Evolutionary conservation across 2,797 vertebrate species (phyloP).

Genomic region (Takifugu ocellatus): DNA sequence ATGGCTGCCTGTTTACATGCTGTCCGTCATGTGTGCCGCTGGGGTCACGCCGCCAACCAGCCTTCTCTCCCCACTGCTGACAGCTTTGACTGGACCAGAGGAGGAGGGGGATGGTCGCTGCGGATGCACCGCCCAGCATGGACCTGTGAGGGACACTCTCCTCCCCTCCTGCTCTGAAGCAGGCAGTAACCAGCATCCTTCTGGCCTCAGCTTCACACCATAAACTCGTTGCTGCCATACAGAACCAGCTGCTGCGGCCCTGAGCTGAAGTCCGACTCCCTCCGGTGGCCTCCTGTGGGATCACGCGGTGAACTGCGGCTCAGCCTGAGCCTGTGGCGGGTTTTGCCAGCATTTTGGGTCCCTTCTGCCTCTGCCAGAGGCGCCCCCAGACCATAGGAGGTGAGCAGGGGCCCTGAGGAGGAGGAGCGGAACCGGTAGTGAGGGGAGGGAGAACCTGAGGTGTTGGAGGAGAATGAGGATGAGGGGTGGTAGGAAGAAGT

Average conservation of each 20-base stretch:
- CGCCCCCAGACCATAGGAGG: constrained; percentile 63
- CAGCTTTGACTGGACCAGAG: constrained; percentile 20
- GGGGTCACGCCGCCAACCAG: background rate
- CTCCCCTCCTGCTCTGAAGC: constrained; percentile 14
- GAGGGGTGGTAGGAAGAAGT: constrained; percentile 73
- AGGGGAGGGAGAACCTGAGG: constrained; percentile 61
- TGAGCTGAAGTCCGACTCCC: constrained; percentile 77
- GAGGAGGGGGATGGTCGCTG: constrained; percentile 18
- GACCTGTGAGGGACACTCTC: constrained; percentile 3
- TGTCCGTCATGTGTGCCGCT: too few species aligned
- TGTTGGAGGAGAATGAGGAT: constrained; percentile 70
- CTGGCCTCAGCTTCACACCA: constrained; percentile 81
- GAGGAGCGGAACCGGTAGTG: constrained; percentile 87
- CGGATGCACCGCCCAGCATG: constrained; percentile 29
- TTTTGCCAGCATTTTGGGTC: constrained; percentile 78
- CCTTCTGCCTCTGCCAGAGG: constrained; percentile 53
- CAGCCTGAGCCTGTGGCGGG: constrained; percentile 84
- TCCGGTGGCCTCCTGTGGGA: constrained; percentile 71
- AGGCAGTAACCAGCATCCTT: constrained; percentile 6
- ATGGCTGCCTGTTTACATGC: background rate
- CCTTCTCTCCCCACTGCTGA: constrained; percentile 2
- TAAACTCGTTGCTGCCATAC: constrained; percentile 92
- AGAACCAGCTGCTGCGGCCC: constrained; percentile 83
- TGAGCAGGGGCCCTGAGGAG: constrained; percentile 83
- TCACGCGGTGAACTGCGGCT: constrained; percentile 87